Evolutionary conservation across 2,797 vertebrate genomes (phyloP), one percentile per base, ranked within the genome.

Genomic region (Acomys russatus): DNA sequence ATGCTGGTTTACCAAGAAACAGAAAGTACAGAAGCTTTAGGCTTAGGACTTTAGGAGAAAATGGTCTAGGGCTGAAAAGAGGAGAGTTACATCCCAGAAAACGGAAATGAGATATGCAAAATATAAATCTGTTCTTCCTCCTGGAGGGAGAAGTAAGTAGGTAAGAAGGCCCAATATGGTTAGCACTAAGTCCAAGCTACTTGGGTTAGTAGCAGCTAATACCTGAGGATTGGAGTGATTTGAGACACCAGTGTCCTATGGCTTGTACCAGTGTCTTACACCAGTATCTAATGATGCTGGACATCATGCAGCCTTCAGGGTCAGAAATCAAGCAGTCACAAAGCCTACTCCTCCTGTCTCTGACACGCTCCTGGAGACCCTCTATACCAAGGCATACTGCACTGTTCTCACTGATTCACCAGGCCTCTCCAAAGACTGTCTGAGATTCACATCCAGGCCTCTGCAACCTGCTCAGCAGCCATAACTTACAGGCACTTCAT

Each of bases 1-100:
- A 33, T 87, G 44, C 56, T 70, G 54, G 49, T 80, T 94, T 84
- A 70, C 91, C 83, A 35, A 54, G 71, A 15, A 22, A 78, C 35
- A 96, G 59, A 95, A 92, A n/a, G 5, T 20, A 51, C 11, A 88
- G 11, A 61, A 4, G n/a, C 33, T 59, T 22, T 44, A 88, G 44
- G 44, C 44, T 74, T 90, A 82, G 44, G 17, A 64, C 5, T 18
- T 54, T 23, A 66, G 28, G 20, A 38, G 30, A 82, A 14, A 79
- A 10, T 33, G 8, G 6, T 68, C 78, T 91, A 18, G 61, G 30
- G 12, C 17, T 56, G 25, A 38, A 87, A 93, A 28, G 8, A 3
- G 5, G 80, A 28, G 68, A 71, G 14, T 51, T 6, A 54, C 64
- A 61, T 5, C 25, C 51, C 35, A 90, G 33, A 91, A 93, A 73